phyloP scores from a whole-genome alignment of 2,113 vertebrate genomes.

The Pungitius pungitius region DNA sequence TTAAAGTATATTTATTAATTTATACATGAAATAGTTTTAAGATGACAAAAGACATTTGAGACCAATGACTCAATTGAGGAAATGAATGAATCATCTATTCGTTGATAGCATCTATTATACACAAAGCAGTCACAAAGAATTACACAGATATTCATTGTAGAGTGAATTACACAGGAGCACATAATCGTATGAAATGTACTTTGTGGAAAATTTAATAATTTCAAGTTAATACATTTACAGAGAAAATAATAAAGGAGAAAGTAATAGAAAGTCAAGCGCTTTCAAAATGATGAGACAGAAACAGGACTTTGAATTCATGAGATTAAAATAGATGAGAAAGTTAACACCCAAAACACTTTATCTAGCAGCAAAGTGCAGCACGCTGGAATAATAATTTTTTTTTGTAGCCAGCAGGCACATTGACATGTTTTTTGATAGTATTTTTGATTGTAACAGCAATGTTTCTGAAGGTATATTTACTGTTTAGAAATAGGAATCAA shows the following conservation, averaged over 20 bases:
- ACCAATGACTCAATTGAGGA: not conserved
- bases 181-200: not conserved
- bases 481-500: too few relatives aligned
- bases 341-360: not conserved
- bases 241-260: not conserved
- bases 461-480: not conserved
- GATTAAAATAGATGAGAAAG: conserved; percentile 5
- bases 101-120: not conserved
- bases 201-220: not conserved
- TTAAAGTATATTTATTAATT: not conserved
- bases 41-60: not conserved
- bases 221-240: not conserved
- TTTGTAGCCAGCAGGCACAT: not conserved
- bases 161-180: not conserved
- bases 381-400: not conserved
- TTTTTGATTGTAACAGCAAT: not conserved
- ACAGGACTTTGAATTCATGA: not conserved
- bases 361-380: not conserved
- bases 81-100: not conserved
- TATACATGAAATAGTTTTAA: not conserved
- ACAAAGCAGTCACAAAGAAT: not conserved
- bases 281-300: conserved; percentile 11
- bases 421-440: not conserved
- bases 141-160: not conserved
- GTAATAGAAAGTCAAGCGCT: conserved; percentile 25